Conservation (phyloP, 2,888 invertebrate species). For the Drosophila nigricruria region DNA sequence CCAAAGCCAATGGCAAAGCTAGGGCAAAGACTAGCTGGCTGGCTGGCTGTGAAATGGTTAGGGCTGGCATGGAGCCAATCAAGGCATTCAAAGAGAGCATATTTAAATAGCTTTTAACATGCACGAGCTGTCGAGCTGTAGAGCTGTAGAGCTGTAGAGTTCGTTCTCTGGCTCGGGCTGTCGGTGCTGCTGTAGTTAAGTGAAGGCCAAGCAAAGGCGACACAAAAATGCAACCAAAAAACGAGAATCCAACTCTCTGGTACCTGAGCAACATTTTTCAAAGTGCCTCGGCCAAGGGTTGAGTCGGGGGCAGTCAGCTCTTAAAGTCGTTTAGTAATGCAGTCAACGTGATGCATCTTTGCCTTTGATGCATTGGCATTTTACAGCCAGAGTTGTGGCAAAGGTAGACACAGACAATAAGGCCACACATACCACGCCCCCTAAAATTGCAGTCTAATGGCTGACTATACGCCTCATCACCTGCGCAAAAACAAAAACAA, state of each 20-base stretch:
- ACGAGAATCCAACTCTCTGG: constrained; percentile 32
- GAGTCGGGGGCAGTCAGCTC: neutral
- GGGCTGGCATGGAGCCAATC: constrained; percentile 68
- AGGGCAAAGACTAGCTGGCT: constrained; percentile 25
- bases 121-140: constrained; percentile 70
- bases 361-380: constrained; percentile 61
- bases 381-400: constrained; percentile 9
- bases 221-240: constrained; percentile 71
- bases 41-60: constrained; percentile 16
- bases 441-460: constrained; percentile 38
- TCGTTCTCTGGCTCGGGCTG: constrained; percentile 12
- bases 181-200: constrained; percentile 69
- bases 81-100: constrained; percentile 81
- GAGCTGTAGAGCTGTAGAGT: neutral
- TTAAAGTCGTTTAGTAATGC: constrained; percentile 75
- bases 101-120: constrained; percentile 81
- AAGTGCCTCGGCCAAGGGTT: constrained; percentile 29
- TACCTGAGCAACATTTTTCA: constrained; percentile 53
- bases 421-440: neutral
- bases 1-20: constrained; percentile 21
- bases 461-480: constrained; percentile 7
- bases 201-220: constrained; percentile 74
- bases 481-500: constrained; percentile 1
- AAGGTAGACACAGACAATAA: constrained; percentile 1
- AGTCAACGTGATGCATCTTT: constrained; percentile 67